Conservation (phyloP, 2,888 invertebrate genomes). For the Idaea biselata region DNA sequence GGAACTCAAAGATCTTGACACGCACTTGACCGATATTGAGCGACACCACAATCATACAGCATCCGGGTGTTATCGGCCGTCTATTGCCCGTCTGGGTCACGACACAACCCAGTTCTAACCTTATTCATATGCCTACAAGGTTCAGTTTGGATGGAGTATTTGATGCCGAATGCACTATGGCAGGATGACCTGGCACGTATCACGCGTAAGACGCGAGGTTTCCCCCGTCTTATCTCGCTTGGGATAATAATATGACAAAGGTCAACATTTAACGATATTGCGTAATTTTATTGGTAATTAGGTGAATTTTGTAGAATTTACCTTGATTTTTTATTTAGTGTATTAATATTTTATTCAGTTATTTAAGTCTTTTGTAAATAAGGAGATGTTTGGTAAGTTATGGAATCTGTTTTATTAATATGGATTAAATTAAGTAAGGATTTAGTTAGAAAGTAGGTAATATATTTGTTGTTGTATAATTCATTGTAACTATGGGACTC, state of each 20-base stretch:
- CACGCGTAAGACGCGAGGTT: conserved; percentile 30
- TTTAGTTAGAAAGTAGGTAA: too few species aligned
- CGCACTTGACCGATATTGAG: conserved; percentile 19
- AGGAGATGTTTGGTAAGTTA: too few species aligned
- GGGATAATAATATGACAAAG: not conserved
- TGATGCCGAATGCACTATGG: conserved; percentile 28
- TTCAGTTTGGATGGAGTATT: conserved; percentile 6
- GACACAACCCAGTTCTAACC: not conserved
- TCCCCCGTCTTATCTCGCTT: conserved; percentile 22
- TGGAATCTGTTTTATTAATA: too few species aligned
- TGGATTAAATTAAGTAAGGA: too few species aligned
- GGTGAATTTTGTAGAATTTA: too few species aligned
- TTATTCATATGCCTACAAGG: not conserved
- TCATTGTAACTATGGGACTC: too few species aligned
- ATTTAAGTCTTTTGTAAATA: too few species aligned
- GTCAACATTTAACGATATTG: not conserved
- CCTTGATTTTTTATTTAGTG: too few species aligned
- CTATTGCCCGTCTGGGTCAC: conserved; percentile 41
- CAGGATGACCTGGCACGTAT: conserved; percentile 32
- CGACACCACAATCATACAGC: conserved; percentile 22
- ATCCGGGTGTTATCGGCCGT: conserved; percentile 47
- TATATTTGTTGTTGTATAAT: too few species aligned
- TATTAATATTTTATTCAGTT: too few species aligned
- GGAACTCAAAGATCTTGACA: conserved; percentile 7
- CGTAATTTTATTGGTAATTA: too few species aligned